Evolutionary conservation across 2,888 invertebrate genomes (phyloP), one percentile per base, ranked within the genome.

Genomic region (Rutpela maculata): DNA sequence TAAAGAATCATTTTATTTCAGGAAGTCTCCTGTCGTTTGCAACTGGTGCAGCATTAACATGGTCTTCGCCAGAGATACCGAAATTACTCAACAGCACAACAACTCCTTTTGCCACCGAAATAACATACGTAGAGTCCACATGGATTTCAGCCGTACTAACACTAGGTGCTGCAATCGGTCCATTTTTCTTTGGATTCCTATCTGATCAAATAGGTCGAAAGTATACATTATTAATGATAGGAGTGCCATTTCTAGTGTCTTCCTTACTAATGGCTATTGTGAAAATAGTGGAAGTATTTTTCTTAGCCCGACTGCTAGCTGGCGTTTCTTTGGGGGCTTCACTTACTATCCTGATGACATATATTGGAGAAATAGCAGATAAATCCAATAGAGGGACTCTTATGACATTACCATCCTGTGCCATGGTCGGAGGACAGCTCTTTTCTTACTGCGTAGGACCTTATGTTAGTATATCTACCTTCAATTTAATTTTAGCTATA

Each of bases 311-410:
- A 15, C 70, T 78, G 50, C 26, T 78, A n/a, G 31, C 59, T 0
- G 78, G 78, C 18, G 18, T 76, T 10, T 50, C 76, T n/a, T 35
- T 78, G 11, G 78, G 95, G 0, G 93, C 94, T 85, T 90, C 93
- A 12, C 95, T 94, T 90, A 94, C 95, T 0, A 93, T 94, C 0
- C 92, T 94, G 0, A 96, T 97, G 0, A 95, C 97, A 93, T 98
- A 97, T 89, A 93, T 96, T 77, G 96, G 96, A 57, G 97, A 98
- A 89, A 95, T 96, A 66, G 93, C 96, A 9, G 94, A 95, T 91
- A 94, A 95, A 77, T 93, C 94, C 31, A 92, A 94, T 15, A 91
- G 98, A 81, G 97, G 97, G 0, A 93, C 95, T 0, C 90, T 97
- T 0, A 96, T 97, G 1, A 95, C 97, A 0, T 93, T 95, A 77